Base-by-base conservation (phyloP, 1,140 invertebrate genomes). In the Caenorhabditis remanei region DNA sequence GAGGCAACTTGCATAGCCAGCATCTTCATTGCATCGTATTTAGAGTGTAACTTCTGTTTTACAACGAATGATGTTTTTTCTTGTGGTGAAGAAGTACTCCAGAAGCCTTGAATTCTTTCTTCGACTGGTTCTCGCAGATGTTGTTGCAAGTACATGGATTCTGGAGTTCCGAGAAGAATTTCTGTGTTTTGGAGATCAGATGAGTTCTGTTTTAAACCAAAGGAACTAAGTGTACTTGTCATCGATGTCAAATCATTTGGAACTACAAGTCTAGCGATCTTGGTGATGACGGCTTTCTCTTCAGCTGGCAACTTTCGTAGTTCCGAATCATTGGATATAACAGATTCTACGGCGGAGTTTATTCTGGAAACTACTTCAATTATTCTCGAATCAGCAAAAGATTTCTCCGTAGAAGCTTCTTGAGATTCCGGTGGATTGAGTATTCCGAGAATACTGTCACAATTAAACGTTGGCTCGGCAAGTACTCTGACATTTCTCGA, bases 21-120 rank as follows among this genome's bases (percentile, higher is more conserved):
- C 19, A 75, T 8, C n/a, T 75, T 75, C 67, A 75, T 46, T 46
- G 67, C 67, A 46, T 75, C 67, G 46, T 75, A 75, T n/a, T 58
- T 16, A 8, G 21, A n/a, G 8, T 58, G 16, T n/a, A 58, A 58
- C n/a, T 58, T 58, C 16, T 75, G 41, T n/a, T 19, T 9, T 19
- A 75, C 41, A 75, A n/a, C 4, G 13, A 75, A 46, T 46, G 16
- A 46, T 19, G 43, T 16, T 9, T 75, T 75, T 48, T 75, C 67
- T 46, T 48, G 67, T 75, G 67, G 19, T 8, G 13, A n/a, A 1
- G 16, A 8, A 46, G 67, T 46, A 46, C 41, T 75, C 67, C 67
- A 75, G n/a, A 75, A 75, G 6, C 67, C 67, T 75, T 75, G 67
- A 48, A 75, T 13, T 75, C 46, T 11, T 46, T n/a, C 4, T 46